Conservation (phyloP, 2,113 vertebrate genomes). For the Dasyprocta punctata region DNA sequence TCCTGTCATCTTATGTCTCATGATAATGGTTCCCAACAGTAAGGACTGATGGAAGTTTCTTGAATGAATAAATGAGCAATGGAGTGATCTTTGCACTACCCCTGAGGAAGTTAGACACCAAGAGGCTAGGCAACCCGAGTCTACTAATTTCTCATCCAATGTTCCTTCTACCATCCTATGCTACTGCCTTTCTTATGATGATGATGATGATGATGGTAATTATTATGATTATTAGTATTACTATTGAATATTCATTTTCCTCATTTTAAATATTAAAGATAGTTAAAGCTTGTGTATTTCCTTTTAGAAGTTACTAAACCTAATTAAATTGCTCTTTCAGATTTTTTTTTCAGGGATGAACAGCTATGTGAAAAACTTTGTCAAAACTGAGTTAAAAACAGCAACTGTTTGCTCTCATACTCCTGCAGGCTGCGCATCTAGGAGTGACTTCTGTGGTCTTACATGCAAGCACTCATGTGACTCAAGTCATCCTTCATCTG, state of each 20-base stretch:
- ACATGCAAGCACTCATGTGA: not conserved
- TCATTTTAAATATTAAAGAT: slow-evolving; percentile 12
- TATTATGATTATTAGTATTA: no score
- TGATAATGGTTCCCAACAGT: not conserved
- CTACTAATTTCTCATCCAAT: not conserved
- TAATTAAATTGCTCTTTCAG: not conserved
- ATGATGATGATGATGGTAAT: no score
- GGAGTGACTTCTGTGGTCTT: not conserved
- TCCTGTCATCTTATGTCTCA: not conserved
- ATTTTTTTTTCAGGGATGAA: not conserved
- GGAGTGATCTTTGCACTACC: not conserved
- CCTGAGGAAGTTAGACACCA: not conserved
- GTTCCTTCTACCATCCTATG: not conserved
- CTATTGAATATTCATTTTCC: not conserved
- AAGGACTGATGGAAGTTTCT: not conserved
- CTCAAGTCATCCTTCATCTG: not conserved
- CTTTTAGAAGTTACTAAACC: not conserved
- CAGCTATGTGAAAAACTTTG: not conserved
- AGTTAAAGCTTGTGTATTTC: not conserved
- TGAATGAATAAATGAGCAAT: not conserved
- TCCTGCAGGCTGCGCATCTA: not conserved
- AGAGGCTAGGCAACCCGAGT: not conserved
- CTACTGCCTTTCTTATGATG: not conserved
- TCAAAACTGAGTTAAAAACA: slow-evolving; percentile 12
- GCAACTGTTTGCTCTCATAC: not conserved